These are phyloP conservation scores for Harpalus rufipes DNA, from an alignment of 2,888 invertebrate genomes.

Conservation along the genomic window DNA sequence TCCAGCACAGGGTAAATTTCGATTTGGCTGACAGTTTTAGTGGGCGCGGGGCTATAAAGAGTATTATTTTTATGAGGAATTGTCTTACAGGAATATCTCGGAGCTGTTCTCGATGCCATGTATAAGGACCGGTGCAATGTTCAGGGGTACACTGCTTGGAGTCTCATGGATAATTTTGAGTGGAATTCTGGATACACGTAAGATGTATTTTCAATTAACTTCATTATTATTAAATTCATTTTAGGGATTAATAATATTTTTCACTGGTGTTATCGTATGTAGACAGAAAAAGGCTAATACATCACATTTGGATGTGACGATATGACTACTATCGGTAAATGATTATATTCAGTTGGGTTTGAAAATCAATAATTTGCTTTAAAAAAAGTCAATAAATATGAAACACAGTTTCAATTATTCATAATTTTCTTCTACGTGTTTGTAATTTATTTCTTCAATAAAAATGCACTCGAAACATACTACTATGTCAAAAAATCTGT, in stretches of 20 bases:
- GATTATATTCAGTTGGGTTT: too few relatives aligned
- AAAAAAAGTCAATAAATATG: too few relatives aligned
- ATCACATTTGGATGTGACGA: not conserved
- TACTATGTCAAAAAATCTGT: too few relatives aligned
- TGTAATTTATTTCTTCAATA: too few relatives aligned
- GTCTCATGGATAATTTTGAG: conserved; percentile 87
- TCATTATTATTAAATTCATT: not conserved
- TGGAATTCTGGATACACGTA: conserved; percentile 85
- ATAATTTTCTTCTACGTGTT: too few relatives aligned
- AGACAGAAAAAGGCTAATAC: not conserved
- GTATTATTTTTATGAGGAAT: conserved; percentile 61
- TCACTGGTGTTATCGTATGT: too few relatives aligned
- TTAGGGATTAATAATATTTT: not conserved
- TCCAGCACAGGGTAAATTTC: conserved; percentile 50
- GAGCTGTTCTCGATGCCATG: conserved; percentile 76
- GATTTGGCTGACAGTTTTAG: conserved; percentile 57
- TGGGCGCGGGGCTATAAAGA: conserved; percentile 44
- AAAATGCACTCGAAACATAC: too few relatives aligned
- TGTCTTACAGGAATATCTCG: conserved; percentile 73
- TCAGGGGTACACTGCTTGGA: conserved; percentile 85
- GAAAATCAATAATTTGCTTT: too few relatives aligned
- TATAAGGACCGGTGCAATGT: conserved; percentile 79
- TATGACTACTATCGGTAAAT: too few relatives aligned
- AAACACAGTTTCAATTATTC: too few relatives aligned
- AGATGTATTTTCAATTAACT: conserved; percentile 73